Percentiles rank a stretch among this genome's conserved stretches.
phyloP scores from a whole-genome alignment of 2,797 vertebrate species.

The Sorex maritimensis region DNA sequence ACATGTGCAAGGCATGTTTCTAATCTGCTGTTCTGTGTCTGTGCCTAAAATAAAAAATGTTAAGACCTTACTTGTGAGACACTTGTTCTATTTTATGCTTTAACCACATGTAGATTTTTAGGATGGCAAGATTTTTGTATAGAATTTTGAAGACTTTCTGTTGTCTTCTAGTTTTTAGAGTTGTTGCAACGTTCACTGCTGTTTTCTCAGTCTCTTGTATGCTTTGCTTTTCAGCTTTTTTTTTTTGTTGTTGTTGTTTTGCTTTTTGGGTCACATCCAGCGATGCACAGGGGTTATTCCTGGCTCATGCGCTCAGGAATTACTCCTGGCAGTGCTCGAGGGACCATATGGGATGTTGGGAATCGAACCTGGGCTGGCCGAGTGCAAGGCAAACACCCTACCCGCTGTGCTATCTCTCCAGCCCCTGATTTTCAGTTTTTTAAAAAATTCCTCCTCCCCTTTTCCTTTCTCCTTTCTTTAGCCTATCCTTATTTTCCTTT shows the following conservation, averaged over 20 bases:
- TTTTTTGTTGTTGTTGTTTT: background rate
- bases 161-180: background rate
- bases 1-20: too few relatives aligned
- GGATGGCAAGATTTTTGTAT: slow-evolving; percentile 33
- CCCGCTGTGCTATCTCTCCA: too few relatives aligned
- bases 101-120: slow-evolving; percentile 25
- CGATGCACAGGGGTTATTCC: too few relatives aligned
- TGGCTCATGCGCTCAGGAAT: too few relatives aligned
- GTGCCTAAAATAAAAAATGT: background rate
- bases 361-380: too few relatives aligned
- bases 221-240: background rate
- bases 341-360: too few relatives aligned
- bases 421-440: too few relatives aligned
- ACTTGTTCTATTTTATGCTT: background rate
- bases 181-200: background rate
- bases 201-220: slow-evolving; percentile 9
- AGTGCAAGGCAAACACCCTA: too few relatives aligned
- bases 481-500: background rate
- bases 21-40: too few relatives aligned
- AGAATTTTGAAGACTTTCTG: slow-evolving; percentile 44
- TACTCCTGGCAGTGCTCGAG: too few relatives aligned
- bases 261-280: too few relatives aligned
- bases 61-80: slow-evolving; percentile 15
- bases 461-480: too few relatives aligned
- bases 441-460: background rate